Base-by-base conservation (phyloP, 2,888 invertebrate genomes). In the Agrotis exclamationis region DNA sequence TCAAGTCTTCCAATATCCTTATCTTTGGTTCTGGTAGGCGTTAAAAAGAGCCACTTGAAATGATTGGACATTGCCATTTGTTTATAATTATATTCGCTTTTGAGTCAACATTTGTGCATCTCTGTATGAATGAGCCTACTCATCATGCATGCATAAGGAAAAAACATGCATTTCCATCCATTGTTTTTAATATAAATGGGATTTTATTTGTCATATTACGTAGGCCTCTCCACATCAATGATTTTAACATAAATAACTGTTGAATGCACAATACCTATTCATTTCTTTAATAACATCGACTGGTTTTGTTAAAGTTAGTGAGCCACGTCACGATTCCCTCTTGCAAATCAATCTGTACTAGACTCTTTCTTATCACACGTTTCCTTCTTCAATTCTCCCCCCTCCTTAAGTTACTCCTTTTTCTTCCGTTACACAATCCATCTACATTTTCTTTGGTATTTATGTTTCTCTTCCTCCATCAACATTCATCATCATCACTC, bases 1-100 rank as follows among this genome's bases (percentile, higher is more conserved):
- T 65, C 18, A 80, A 76, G 57, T 74, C 63, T 66, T 63, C 5
- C 22, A 4, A 22, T 64, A 76, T 58, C 65, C 63, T 60, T 76
- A 76, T 63, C 63, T 24, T 1, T 24, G 22, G 1, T 60, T 66
- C 54, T 20, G 60, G 54, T 56, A 48, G 51, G 54, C 70, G 80
- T 60, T 53, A 51, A 59, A 74, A 56, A 65, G 44, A 64, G 13
- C n/a, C n/a, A n/a, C 20, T 24, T 33, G 22, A 53, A 39, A 47
- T 24, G 3, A 6, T 18, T 47, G 54, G 13, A 18, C 13, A 22
- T 11, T 48, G 39, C 28, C 28, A 44, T 72, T 58, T 47, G 2
- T n/a, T 44, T n/a, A 20, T 14, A 47, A n/a, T n/a, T 28, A 18
- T 1, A 62, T 62, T 50, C 2, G 7, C 3, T 47, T 22, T 53